Base-by-base conservation (phyloP, 2,888 invertebrate genomes). In the Hemaris fuciformis region DNA sequence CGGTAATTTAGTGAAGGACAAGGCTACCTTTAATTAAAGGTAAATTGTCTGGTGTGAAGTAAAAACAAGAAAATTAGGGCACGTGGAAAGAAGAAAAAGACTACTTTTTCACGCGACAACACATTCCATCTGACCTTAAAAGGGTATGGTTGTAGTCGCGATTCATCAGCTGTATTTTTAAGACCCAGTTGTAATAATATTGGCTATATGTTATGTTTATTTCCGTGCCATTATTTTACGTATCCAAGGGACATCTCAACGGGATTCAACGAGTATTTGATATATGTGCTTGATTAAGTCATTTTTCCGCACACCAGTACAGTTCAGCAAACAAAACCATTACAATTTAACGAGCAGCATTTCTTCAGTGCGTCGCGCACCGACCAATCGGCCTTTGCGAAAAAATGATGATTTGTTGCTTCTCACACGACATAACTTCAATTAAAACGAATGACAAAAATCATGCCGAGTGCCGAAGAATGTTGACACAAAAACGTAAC, bases 371-470 rank as follows among this genome's bases (percentile, higher is more conserved):
- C 57, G 53, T 56, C 42, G 25, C 43, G 8, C 38, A 46, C 34
- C 60, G 46, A 56, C 27, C 57, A 45, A 45, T 57, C 31, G 46
- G 73, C 73, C 59, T 27, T 27, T 43, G 48, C 60, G 76, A 88
- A 90, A 90, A 91, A 89, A 87, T 83, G 79, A 88, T 91, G 91
- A 91, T 90, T 91, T 91, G 90, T 89, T 84, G 84, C 85, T 73
- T 71, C 71, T 72, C 76, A 70, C 80, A 79, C 77, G 72, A 84
- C 86, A 80, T 84, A 81, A 78, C 80, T 80, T 82, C 83, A 83
- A 84, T 84, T 85, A 85, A 84, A 87, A 83, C 84, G 86, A 87
- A 88, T 89, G 89, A 89, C 89, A 88, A 89, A 87, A 88, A 84
- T 53, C 53, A 53, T 53, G 27, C 27, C 10, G 31, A 53, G 53